phyloP scores from a whole-genome alignment of 2,888 invertebrate species.

The Dicyrtoma fusca region DNA sequence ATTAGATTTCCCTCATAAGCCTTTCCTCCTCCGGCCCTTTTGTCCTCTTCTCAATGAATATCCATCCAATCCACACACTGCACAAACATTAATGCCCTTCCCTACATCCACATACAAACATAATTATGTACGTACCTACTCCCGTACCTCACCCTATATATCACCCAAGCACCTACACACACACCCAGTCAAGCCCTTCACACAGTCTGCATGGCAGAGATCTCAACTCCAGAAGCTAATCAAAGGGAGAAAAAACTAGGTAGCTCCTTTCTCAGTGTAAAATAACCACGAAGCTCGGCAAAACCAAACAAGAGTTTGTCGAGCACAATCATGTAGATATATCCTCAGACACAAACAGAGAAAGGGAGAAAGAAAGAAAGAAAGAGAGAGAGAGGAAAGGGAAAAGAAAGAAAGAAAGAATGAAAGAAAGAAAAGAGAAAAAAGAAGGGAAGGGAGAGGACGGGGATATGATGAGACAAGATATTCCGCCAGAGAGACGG shows the following conservation, averaged over 20 bases:
- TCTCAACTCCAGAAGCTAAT: slow-evolving; percentile 26
- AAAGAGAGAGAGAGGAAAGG: background rate
- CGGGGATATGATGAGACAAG: too few relatives aligned
- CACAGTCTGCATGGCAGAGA: slow-evolving; percentile 22
- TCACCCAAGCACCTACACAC: too few relatives aligned
- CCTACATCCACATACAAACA: background rate
- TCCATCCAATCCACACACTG: slow-evolving; percentile 52
- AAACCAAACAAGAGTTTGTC: slow-evolving; percentile 25
- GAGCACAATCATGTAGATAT: slow-evolving; percentile 20
- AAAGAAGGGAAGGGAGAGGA: background rate
- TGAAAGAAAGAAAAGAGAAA: background rate
- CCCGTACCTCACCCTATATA: too few relatives aligned
- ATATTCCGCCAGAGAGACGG: too few relatives aligned
- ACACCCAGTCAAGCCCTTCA: too few relatives aligned
- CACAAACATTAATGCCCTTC: slow-evolving; percentile 43
- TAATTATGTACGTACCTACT: too few relatives aligned
- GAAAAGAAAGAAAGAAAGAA: background rate
- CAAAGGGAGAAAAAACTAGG: slow-evolving; percentile 30
- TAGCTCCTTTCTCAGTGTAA: slow-evolving; percentile 12
- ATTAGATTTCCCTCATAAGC: slow-evolving; percentile 57
- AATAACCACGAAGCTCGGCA: slow-evolving; percentile 13
- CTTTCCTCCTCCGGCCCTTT: slow-evolving; percentile 49
- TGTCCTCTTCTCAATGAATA: slow-evolving; percentile 56
- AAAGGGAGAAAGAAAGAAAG: slow-evolving; percentile 1
- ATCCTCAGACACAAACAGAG: background rate